Conservation (phyloP, 2,113 vertebrate genomes). For the Willisornis vidua region DNA sequence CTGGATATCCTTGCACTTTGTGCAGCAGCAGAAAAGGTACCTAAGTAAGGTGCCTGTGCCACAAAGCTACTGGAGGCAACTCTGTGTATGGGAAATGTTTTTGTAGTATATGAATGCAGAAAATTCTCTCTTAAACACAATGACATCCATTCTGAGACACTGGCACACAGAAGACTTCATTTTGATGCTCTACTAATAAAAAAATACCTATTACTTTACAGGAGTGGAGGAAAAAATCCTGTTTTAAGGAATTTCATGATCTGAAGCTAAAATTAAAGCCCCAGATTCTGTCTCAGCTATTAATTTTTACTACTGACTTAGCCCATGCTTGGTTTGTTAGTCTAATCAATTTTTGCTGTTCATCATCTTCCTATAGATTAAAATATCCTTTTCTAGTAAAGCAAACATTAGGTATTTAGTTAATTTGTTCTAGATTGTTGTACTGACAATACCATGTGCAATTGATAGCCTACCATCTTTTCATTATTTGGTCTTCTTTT, state of each 20-base stretch:
- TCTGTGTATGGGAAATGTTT: neutral
- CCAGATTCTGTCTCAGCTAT: neutral
- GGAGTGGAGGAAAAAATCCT: too few species aligned
- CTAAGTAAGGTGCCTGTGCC: neutral
- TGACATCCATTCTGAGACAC: accelerated
- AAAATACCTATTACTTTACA: neutral
- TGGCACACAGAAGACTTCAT: accelerated
- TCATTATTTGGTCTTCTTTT: neutral
- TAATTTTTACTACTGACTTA: neutral
- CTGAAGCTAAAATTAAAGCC: neutral
- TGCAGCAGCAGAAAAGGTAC: neutral
- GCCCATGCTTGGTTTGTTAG: neutral
- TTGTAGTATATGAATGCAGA: neutral
- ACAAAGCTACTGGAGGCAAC: neutral
- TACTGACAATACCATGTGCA: neutral
- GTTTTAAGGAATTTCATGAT: neutral
- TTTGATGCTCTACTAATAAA: neutral
- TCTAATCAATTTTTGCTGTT: neutral
- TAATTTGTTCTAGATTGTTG: neutral
- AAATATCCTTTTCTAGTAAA: neutral
- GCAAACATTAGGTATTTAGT: neutral
- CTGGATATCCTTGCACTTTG: neutral
- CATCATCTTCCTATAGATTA: neutral
- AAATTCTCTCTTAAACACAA: neutral
- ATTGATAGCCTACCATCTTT: neutral